Percentiles rank a stretch among this genome's conserved stretches.
phyloP scores from a whole-genome alignment of 2,888 invertebrate genomes.

The Micropterix aruncella region DNA sequence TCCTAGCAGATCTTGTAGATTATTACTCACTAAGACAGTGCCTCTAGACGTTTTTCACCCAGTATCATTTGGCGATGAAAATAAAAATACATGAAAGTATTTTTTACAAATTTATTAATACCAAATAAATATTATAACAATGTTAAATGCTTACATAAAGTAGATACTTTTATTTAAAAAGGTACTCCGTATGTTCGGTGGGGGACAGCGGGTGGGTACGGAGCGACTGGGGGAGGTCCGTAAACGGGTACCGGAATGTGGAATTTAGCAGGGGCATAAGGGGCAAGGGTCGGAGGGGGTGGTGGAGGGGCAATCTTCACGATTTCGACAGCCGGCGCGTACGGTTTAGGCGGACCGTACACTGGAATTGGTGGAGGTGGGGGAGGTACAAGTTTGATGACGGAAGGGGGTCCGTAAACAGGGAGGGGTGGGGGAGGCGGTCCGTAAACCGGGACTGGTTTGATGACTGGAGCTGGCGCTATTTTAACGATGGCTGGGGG shows the following conservation, averaged over 20 bases:
- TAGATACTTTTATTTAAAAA: too few relatives aligned
- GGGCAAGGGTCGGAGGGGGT: slow-evolving; percentile 11
- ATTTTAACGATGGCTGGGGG: slow-evolving; percentile 2
- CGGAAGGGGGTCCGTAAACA: slow-evolving; percentile 9
- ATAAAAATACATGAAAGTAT: too few relatives aligned
- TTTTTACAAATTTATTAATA: too few relatives aligned
- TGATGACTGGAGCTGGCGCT: slow-evolving; percentile 4
- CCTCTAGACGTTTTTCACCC: too few relatives aligned
- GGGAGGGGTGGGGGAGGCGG: slow-evolving; percentile 11
- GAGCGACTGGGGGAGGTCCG: slow-evolving; percentile 17
- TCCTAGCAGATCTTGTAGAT: too few relatives aligned
- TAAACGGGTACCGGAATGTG: slow-evolving; percentile 8
- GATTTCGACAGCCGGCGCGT: slow-evolving; percentile 9
- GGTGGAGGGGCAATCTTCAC: slow-evolving; percentile 6
- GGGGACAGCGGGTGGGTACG: slow-evolving; percentile 4
- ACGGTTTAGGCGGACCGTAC: slow-evolving; percentile 10
- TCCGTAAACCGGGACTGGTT: slow-evolving; percentile 7
- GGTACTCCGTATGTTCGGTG: slow-evolving; percentile 9
- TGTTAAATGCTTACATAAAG: too few relatives aligned
- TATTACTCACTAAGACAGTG: too few relatives aligned
- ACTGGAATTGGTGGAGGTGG: slow-evolving; percentile 8
- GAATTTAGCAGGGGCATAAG: slow-evolving; percentile 9
- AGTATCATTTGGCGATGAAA: too few relatives aligned
- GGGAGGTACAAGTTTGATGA: slow-evolving; percentile 11
- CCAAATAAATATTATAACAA: too few relatives aligned